phyloP scores from a whole-genome alignment of 2,888 invertebrate species.

The Mystacides longicornis region DNA sequence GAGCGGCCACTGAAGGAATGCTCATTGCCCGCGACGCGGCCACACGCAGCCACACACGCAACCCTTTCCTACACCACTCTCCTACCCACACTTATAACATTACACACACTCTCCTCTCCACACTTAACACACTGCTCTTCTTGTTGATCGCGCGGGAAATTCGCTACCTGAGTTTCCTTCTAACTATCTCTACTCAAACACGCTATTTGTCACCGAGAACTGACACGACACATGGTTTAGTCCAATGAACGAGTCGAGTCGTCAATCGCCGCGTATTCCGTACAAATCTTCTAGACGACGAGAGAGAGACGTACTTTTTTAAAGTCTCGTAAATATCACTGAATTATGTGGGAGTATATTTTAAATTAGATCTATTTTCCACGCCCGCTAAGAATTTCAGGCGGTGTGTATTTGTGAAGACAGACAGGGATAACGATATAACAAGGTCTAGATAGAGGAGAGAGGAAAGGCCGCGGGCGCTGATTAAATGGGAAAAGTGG shows the following conservation, averaged over 20 bases:
- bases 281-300: not conserved
- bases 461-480: slow-evolving; percentile 33
- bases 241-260: too few species aligned
- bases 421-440: slow-evolving; percentile 31
- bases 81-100: not conserved
- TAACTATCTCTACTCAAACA: not conserved
- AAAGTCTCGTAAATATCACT: slow-evolving; percentile 10
- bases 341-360: slow-evolving; percentile 15
- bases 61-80: slow-evolving; percentile 33
- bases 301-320: slow-evolving; percentile 6
- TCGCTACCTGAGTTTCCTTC: not conserved
- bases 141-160: slow-evolving; percentile 4
- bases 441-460: slow-evolving; percentile 37
- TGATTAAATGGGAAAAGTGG: slow-evolving; percentile 41
- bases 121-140: not conserved
- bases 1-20: slow-evolving; percentile 29
- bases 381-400: slow-evolving; percentile 28
- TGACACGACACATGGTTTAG: too few species aligned
- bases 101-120: not conserved
- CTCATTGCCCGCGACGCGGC: slow-evolving; percentile 30
- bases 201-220: not conserved
- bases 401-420: slow-evolving; percentile 26
- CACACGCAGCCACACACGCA: slow-evolving; percentile 37
- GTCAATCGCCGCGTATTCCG: not conserved
- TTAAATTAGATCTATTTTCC: slow-evolving; percentile 27